Conservation (phyloP, 1,140 invertebrate genomes). For the Euura saliciscinereae region DNA sequence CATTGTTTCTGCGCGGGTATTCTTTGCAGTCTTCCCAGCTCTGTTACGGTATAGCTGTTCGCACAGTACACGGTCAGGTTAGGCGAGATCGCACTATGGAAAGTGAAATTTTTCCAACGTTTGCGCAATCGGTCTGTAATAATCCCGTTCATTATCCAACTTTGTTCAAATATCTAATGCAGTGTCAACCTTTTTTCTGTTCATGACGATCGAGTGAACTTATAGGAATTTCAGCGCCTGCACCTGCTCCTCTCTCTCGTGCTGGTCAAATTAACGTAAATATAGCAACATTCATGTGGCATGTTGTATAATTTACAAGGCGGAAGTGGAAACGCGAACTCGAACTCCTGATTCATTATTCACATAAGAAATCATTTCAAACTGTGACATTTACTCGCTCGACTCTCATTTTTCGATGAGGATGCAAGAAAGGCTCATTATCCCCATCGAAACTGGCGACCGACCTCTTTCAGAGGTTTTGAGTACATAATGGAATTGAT, state of each 20-base stretch:
- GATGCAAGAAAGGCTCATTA: background rate
- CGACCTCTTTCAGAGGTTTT: no score
- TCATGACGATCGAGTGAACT: no score
- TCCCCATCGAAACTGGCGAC: background rate
- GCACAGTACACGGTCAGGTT: background rate
- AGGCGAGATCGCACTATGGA: background rate
- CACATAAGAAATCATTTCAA: background rate
- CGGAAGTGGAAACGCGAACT: background rate
- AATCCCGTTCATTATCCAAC: background rate
- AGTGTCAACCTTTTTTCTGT: no score
- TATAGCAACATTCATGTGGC: background rate
- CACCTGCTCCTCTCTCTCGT: background rate
- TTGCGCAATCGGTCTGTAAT: conserved; percentile 5
- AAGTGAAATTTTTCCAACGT: conserved; percentile 7
- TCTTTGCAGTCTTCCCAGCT: no score
- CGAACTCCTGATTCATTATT: background rate
- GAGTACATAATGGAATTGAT: no score
- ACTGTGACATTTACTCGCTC: background rate
- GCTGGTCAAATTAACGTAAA: background rate
- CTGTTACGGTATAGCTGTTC: no score
- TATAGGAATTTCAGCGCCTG: no score
- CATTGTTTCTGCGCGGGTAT: no score
- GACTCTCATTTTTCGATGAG: background rate
- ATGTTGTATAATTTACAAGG: background rate
- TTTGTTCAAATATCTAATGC: background rate